Evolutionary conservation across 2,113 vertebrate genomes (phyloP).

Genomic region (Thamnophis sirtalis): DNA sequence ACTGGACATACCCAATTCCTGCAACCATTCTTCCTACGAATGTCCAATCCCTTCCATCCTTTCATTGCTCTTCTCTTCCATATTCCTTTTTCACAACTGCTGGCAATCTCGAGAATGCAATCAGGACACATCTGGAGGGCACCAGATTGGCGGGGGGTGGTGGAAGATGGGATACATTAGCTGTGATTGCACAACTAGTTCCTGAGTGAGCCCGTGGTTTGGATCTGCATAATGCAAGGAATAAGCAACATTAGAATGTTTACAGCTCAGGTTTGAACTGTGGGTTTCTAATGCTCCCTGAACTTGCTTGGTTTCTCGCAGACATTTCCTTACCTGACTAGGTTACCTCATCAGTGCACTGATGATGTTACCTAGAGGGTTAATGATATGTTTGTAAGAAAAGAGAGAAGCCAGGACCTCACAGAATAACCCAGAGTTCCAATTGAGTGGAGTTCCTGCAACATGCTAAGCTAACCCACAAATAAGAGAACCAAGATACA

Average conservation of each 20-base stretch:
- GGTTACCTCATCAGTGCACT: neutral
- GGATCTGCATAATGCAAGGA: neutral
- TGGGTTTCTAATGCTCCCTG: neutral
- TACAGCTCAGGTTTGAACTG: neutral
- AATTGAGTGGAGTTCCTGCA: neutral
- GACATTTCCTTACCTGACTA: neutral
- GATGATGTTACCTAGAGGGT: neutral
- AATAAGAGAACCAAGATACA: neutral
- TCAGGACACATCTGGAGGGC: neutral
- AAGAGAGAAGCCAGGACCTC: neutral
- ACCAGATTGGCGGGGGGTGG: neutral
- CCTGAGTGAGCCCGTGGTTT: neutral
- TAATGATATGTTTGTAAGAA: too few species aligned
- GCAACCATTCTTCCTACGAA: too few species aligned
- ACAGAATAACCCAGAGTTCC: neutral
- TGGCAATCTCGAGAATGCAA: neutral
- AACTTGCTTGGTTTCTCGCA: neutral
- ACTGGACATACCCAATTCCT: too few species aligned
- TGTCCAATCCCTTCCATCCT: too few species aligned
- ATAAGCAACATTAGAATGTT: neutral
- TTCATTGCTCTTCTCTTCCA: neutral
- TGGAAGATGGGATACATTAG: neutral
- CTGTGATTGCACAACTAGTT: neutral
- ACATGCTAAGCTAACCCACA: neutral
- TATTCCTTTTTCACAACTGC: neutral